Percentiles rank a stretch among this genome's conserved stretches.
Conservation (phyloP, 2,888 invertebrate species). For the Clusia tigrina region DNA sequence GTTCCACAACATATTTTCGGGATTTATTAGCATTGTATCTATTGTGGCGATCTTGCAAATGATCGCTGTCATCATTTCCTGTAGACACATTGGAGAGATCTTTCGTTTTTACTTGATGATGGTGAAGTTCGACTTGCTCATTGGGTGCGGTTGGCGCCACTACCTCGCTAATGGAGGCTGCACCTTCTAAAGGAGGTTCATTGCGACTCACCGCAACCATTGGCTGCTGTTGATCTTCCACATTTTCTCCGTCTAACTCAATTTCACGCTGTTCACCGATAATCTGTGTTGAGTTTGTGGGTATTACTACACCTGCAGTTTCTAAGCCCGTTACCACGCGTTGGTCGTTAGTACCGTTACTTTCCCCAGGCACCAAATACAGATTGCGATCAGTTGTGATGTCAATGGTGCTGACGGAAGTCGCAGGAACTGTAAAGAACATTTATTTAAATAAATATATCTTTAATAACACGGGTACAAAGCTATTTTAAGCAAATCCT, state of each 20-base stretch:
- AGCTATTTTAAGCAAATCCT: too few relatives aligned
- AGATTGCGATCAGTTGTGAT: constrained; percentile 53
- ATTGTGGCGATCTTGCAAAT: constrained; percentile 20
- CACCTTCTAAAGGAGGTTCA: constrained; percentile 66
- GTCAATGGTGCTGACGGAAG: constrained; percentile 37
- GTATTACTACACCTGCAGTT: constrained; percentile 42
- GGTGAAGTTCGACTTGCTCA: background rate
- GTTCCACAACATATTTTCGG: constrained; percentile 5
- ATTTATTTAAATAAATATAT: too few relatives aligned
- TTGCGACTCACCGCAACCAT: constrained; percentile 60
- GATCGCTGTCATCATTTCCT: constrained; percentile 60
- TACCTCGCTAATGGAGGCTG: constrained; percentile 36
- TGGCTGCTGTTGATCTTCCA: constrained; percentile 58
- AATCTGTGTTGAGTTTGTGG: constrained; percentile 45
- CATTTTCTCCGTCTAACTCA: constrained; percentile 70
- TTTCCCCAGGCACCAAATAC: constrained; percentile 58
- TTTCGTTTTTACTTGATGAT: constrained; percentile 39
- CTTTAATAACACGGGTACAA: too few relatives aligned
- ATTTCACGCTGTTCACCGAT: constrained; percentile 66
- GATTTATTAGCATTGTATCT: background rate
- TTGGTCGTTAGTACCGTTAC: constrained; percentile 47
- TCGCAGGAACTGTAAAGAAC: constrained; percentile 26
- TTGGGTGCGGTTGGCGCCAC: constrained; percentile 43
- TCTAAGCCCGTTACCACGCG: constrained; percentile 70
- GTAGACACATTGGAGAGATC: constrained; percentile 53